These are phyloP conservation scores for Patella ulyssiponensis DNA, from an alignment of 2,888 invertebrate genomes.

Conservation along the genomic window DNA sequence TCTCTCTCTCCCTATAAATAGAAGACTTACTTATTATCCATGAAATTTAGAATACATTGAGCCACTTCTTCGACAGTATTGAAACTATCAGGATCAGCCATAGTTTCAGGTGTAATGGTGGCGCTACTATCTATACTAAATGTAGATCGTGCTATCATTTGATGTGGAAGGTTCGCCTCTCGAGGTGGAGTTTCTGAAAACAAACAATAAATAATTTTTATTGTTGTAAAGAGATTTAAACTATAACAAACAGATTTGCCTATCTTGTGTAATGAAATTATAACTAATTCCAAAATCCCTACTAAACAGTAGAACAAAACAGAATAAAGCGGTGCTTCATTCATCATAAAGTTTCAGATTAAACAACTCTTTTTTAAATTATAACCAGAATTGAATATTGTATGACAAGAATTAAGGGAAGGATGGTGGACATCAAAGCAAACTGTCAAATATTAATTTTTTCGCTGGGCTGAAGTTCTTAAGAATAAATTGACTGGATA, in stretches of 20 bases:
- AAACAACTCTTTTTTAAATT: no score
- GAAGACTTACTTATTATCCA: slow-evolving; percentile 78
- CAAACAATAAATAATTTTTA: background rate
- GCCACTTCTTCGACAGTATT: slow-evolving; percentile 79
- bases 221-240: background rate
- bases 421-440: no score
- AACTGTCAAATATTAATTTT: no score
- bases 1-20: no score
- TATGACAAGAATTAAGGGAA: no score
- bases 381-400: no score
- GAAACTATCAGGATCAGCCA: slow-evolving; percentile 62
- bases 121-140: slow-evolving; percentile 66
- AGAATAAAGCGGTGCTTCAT: no score
- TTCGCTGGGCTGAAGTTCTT: background rate
- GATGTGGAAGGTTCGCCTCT: slow-evolving; percentile 32
- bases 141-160: slow-evolving; percentile 48
- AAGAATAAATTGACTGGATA: slow-evolving; percentile 29
- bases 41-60: slow-evolving; percentile 90
- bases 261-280: no score
- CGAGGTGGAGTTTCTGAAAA: slow-evolving; percentile 37
- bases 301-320: no score
- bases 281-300: no score
- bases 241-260: no score
- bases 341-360: no score
- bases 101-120: slow-evolving; percentile 65